phyloP scores from a whole-genome alignment of 2,797 vertebrate species.

The Lacerta bilineata region DNA sequence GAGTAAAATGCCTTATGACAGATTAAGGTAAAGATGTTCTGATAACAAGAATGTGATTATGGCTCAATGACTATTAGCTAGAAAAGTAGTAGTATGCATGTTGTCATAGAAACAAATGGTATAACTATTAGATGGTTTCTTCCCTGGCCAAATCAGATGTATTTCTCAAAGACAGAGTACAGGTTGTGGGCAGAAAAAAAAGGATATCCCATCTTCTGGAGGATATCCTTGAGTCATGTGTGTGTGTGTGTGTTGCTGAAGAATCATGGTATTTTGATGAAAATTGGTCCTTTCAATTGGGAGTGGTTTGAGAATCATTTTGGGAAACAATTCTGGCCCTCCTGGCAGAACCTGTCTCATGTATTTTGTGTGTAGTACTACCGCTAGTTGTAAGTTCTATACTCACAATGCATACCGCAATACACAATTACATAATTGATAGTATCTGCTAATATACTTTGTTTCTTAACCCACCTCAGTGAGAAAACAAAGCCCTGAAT shows the following conservation, averaged over 20 bases:
- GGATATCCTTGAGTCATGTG: not conserved
- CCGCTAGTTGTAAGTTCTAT: not conserved
- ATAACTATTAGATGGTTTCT: constrained; percentile 42
- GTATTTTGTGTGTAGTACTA: not conserved
- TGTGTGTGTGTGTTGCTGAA: not conserved
- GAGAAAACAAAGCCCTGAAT: not conserved
- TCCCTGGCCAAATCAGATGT: constrained; percentile 3
- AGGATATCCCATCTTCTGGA: not conserved
- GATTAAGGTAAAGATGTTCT: constrained; percentile 23
- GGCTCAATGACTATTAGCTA: constrained; percentile 47
- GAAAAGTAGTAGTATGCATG: constrained; percentile 46
- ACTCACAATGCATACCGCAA: no score
- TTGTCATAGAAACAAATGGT: constrained; percentile 66
- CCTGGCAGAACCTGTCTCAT: not conserved
- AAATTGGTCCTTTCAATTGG: not conserved
- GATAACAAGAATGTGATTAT: constrained; percentile 43
- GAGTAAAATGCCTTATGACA: constrained; percentile 12
- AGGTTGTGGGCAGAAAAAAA: constrained; percentile 19
- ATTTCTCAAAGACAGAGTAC: not conserved
- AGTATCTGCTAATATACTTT: not conserved
- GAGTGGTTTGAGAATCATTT: not conserved
- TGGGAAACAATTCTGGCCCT: not conserved
- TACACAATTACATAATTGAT: not conserved
- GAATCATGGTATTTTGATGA: not conserved
- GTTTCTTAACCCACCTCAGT: not conserved